These are phyloP conservation scores for Brenthis ino DNA, from an alignment of 2,888 invertebrate genomes.

Conservation along the genomic window DNA sequence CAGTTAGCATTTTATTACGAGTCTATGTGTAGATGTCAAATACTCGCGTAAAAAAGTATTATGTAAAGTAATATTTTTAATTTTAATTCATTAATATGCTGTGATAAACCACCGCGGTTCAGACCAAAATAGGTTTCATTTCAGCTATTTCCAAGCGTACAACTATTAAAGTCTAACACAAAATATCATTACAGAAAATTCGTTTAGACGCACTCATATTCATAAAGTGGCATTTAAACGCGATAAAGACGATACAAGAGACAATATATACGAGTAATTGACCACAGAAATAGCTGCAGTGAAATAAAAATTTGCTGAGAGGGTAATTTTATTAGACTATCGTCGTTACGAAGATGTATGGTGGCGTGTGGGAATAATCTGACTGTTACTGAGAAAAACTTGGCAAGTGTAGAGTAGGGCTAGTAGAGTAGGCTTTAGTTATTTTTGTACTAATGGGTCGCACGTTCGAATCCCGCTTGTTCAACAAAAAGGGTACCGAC, in stretches of 20 bases:
- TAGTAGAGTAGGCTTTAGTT: not conserved
- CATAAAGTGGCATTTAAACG: conserved; percentile 2
- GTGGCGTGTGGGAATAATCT: not conserved
- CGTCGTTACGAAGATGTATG: not conserved
- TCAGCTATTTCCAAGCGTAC: not conserved
- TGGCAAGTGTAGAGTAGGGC: not conserved
- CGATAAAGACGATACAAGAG: conserved; percentile 1
- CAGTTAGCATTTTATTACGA: too few relatives aligned
- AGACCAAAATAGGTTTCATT: not conserved
- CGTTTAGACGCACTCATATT: not conserved
- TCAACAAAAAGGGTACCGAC: too few relatives aligned
- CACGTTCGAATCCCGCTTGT: too few relatives aligned
- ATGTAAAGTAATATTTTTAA: too few relatives aligned
- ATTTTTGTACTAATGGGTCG: not conserved
- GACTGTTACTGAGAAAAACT: too few relatives aligned
- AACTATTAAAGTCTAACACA: not conserved
- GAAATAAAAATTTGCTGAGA: not conserved
- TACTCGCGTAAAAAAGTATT: too few relatives aligned
- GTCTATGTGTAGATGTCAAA: too few relatives aligned
- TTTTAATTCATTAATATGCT: too few relatives aligned
- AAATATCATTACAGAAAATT: not conserved
- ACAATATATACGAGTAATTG: conserved; percentile 5
- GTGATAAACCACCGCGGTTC: too few relatives aligned
- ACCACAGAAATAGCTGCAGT: not conserved
- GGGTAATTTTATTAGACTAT: conserved; percentile 8